Percentiles rank a stretch among this genome's conserved stretches.
These are phyloP conservation scores for Mastacembelus armatus DNA, from an alignment of 2,797 vertebrate species.

Conservation along the genomic window DNA sequence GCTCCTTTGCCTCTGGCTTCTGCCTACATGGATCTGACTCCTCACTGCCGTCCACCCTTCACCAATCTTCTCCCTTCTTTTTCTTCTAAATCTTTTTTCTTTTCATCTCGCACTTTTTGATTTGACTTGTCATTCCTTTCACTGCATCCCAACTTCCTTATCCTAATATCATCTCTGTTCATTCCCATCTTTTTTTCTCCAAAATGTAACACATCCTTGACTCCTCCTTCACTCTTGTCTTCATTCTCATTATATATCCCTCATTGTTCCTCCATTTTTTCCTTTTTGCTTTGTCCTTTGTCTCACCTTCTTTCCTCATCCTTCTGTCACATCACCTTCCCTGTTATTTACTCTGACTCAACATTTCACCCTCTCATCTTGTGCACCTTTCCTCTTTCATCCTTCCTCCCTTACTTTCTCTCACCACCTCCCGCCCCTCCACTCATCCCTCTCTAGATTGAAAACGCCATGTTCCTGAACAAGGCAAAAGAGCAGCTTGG, in stretches of 20 bases:
- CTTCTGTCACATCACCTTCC: too few species aligned
- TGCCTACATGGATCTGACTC: slow-evolving; percentile 17
- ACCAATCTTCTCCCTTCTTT: neutral
- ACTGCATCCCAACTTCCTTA: too few species aligned
- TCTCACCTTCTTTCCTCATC: neutral
- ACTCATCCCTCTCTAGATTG: slow-evolving; percentile 83
- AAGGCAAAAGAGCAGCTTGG: slow-evolving; percentile 96
- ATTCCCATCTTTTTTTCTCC: neutral
- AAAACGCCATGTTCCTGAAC: slow-evolving; percentile 98
- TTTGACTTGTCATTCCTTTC: too few species aligned
- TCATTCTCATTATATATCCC: neutral
- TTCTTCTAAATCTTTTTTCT: neutral
- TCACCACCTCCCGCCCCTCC: slow-evolving; percentile 28
- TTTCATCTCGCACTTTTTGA: neutral
- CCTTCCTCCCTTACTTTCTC: slow-evolving; percentile 26
- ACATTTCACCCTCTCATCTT: slow-evolving; percentile 12
- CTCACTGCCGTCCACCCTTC: neutral
- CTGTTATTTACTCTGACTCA: neutral
- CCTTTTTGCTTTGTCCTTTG: slow-evolving; percentile 1
- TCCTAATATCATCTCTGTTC: too few species aligned
- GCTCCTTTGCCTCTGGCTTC: slow-evolving; percentile 9
- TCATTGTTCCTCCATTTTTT: slow-evolving; percentile 1
- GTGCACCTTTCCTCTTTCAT: slow-evolving; percentile 20
- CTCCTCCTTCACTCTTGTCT: slow-evolving; percentile 4
- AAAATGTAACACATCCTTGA: neutral